Base-by-base conservation (phyloP, 1,140 invertebrate species). In the Atopsyche davidsoni region DNA sequence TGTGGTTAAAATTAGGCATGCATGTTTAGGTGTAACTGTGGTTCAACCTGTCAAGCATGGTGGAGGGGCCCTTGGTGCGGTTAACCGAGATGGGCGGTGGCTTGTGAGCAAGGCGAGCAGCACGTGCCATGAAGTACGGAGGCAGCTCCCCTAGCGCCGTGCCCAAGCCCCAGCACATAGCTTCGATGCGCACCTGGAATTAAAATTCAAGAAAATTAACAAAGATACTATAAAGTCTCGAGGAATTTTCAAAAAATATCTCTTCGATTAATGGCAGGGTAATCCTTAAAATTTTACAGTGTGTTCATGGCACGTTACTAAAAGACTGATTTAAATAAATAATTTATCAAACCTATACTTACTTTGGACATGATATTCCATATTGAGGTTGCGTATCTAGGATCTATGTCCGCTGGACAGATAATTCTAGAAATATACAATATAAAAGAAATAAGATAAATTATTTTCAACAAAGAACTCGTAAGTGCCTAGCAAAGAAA, bases 111-210 rank as follows among this genome's bases (percentile, higher is more conserved):
- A 90, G 71, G 38, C 90, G 72, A 10, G 92, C 89, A 4, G 95
- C 92, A 55, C 92, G 76, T 3, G 97, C 96, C 92, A 99, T 96
- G 67, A 99, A 99, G 77, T 99, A 89, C 0, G 86, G 86, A 10
- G 96, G 96, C 46, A 99, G 70, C 73, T 99, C 96, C 3, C 96
- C 96, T 18, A 99, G 73, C 0, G 96, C 96, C 1, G 96, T 99
- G 4, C 96, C 96, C 39, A 90, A 86, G 13, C 97, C 92, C 96
- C 96, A 99, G 73, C 98, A 85, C 75, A 98, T 92, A 1, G 93
- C 89, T 75, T 99, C 96, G 28, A 97, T 69, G n/a, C 92, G 79
- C 9, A 98, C 71, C 50, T 59, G 17, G 1, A 40, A 34, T 36
- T 24, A 36, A n/a, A n/a, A n/a, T n/a, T n/a, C n/a, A n/a, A n/a